A percentile compares a stretch with the other conserved stretches of the same genome.
Evolutionary conservation across 2,113 vertebrate species (phyloP).

Genomic region (Coregonus clupeaformis): DNA sequence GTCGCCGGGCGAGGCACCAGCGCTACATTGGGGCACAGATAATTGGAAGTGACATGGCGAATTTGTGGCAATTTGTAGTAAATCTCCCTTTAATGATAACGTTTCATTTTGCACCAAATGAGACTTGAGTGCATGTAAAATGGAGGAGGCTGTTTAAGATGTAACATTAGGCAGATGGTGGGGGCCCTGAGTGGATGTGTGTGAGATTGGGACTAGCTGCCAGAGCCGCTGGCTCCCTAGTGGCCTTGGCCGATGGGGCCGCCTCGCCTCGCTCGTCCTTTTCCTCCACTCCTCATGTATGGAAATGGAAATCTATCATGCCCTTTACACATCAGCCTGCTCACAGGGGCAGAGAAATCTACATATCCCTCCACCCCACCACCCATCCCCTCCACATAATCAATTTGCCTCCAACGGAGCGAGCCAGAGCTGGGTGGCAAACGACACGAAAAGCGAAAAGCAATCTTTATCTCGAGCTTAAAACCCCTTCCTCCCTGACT

Average conservation of each 20-base stretch:
- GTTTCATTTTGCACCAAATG: slow-evolving; percentile 85
- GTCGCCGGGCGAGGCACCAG: slow-evolving; percentile 36
- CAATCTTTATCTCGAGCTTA: slow-evolving; percentile 69
- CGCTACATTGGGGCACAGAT: slow-evolving; percentile 81
- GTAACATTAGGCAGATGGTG: slow-evolving; percentile 84
- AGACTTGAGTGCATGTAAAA: slow-evolving; percentile 88
- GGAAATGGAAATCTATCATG: slow-evolving; percentile 76
- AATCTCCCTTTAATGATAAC: slow-evolving; percentile 95
- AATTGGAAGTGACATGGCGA: slow-evolving; percentile 96
- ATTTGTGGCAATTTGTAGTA: slow-evolving; percentile 96
- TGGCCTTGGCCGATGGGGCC: slow-evolving; percentile 31
- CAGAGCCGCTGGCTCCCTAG: slow-evolving; percentile 67
- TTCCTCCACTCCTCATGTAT: slow-evolving; percentile 53
- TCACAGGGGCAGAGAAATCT: slow-evolving; percentile 72
- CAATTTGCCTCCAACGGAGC: slow-evolving; percentile 69
- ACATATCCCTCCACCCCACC: slow-evolving; percentile 62
- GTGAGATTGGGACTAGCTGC: slow-evolving; percentile 77
- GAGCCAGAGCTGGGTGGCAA: slow-evolving; percentile 42
- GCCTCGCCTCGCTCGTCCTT: slow-evolving; percentile 37
- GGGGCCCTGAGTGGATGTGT: slow-evolving; percentile 51
- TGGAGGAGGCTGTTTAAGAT: slow-evolving; percentile 84
- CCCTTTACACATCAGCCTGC: slow-evolving; percentile 70
- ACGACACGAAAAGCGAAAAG: slow-evolving; percentile 72
- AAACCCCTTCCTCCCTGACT: slow-evolving; percentile 21
- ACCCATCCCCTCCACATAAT: slow-evolving; percentile 56